Conservation (phyloP, 2,113 vertebrate genomes). For the Epinephelus lanceolatus region DNA sequence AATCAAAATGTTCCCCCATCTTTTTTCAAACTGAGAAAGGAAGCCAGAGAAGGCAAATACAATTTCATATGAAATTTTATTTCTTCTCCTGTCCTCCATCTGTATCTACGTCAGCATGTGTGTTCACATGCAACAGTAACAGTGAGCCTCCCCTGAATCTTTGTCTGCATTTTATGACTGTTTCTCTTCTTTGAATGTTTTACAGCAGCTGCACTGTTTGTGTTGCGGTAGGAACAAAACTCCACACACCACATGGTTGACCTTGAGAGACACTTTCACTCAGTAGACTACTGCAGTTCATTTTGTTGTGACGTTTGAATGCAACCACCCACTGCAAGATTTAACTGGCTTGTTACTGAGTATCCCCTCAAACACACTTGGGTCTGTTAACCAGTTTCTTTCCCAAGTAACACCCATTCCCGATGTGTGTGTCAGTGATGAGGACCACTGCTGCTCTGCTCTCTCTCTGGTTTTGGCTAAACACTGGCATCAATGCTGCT, state of each 20-base stretch:
- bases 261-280: conserved; percentile 26
- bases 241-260: not conserved
- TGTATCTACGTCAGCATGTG: no score
- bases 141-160: not conserved
- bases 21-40: not conserved
- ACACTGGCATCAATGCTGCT: conserved; percentile 25
- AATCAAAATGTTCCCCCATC: not conserved
- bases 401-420: conserved; percentile 46
- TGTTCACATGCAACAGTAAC: no score
- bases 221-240: not conserved
- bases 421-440: conserved; percentile 44
- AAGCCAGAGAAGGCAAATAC: not conserved
- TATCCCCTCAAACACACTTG: conserved; percentile 3
- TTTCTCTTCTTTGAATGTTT: conserved; percentile 13
- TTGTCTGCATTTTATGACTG: conserved; percentile 24
- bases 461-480: conserved; percentile 66
- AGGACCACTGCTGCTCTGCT: conserved; percentile 70
- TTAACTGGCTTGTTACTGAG: conserved; percentile 14
- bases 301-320: conserved; percentile 10
- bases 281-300: not conserved
- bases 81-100: no score
- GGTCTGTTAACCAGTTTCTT: conserved; percentile 60
- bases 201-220: conserved; percentile 2
- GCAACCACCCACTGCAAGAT: not conserved
- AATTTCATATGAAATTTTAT: no score